Percentiles rank a stretch among this genome's conserved stretches.
Evolutionary conservation across 2,888 invertebrate genomes (phyloP).

Genomic region (Palloptera scutellata): DNA sequence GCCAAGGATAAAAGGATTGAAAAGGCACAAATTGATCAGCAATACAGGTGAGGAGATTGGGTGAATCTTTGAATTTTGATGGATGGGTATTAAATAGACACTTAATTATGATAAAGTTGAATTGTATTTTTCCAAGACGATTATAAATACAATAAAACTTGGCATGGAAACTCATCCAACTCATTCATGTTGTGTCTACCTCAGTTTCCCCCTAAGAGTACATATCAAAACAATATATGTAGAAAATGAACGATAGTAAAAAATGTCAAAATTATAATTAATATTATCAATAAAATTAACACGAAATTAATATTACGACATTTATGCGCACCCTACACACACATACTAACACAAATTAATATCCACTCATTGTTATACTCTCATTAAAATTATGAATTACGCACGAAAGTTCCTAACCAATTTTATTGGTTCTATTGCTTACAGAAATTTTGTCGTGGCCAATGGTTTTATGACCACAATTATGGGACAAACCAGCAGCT

Average conservation of each 20-base stretch:
- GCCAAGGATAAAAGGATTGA: conserved; percentile 97
- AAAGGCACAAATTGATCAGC: conserved; percentile 94
- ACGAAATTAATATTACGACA: conserved; percentile 61
- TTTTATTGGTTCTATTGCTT: conserved; percentile 26
- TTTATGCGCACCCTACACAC: conserved; percentile 46
- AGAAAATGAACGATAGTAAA: conserved; percentile 53
- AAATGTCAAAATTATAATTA: conserved; percentile 54
- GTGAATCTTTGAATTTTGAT: neutral
- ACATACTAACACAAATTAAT: neutral
- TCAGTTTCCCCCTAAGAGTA: neutral
- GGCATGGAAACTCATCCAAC: too few species aligned
- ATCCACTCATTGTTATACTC: neutral
- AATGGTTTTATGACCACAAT: conserved; percentile 68
- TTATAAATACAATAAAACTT: neutral
- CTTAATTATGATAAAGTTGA: neutral
- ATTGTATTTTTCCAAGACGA: neutral
- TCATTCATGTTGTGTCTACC: too few species aligned
- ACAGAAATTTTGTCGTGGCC: conserved; percentile 70
- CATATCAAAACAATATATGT: conserved; percentile 29
- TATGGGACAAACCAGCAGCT: conserved; percentile 55
- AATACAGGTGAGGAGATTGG: conserved; percentile 77
- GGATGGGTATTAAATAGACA: neutral
- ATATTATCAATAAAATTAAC: conserved; percentile 58
- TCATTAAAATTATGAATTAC: conserved; percentile 4
- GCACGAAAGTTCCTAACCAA: neutral